A percentile compares a stretch with the other conserved stretches of the same genome.
These are phyloP conservation scores for Conger conger DNA, from an alignment of 2,113 vertebrate species.

Conservation along the genomic window DNA sequence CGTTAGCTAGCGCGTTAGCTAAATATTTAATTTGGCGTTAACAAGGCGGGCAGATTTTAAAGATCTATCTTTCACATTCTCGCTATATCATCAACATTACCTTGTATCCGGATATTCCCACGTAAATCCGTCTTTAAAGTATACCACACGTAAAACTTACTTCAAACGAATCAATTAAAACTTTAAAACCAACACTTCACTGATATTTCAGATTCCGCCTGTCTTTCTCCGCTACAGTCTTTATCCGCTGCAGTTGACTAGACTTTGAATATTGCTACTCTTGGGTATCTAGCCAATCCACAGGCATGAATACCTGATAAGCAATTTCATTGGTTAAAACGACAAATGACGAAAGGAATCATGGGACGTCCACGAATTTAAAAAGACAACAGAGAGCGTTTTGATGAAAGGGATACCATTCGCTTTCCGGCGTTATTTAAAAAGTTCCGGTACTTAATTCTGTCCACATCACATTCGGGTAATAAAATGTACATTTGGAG, in stretches of 20 bases:
- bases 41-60: background rate
- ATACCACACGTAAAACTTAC: background rate
- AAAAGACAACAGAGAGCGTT: background rate
- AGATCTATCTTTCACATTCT: background rate
- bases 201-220: background rate
- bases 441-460: background rate
- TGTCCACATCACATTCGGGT: background rate
- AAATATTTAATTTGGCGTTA: background rate
- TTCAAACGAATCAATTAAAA: background rate
- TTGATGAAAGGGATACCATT: background rate
- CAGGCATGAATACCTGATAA: background rate
- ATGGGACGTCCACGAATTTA: conserved; percentile 17
- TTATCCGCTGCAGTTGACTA: background rate
- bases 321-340: conserved; percentile 8
- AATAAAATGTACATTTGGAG: background rate
- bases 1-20: background rate
- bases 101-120: background rate
- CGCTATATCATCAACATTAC: background rate
- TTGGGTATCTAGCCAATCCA: conserved; percentile 4
- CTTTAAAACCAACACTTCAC: background rate
- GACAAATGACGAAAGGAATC: background rate
- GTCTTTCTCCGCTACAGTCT: background rate
- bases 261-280: conserved; percentile 26
- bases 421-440: background rate
- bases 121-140: background rate